Evolutionary conservation across 1,140 invertebrate genomes (phyloP).

Genomic region (Drosophila athabasca): DNA sequence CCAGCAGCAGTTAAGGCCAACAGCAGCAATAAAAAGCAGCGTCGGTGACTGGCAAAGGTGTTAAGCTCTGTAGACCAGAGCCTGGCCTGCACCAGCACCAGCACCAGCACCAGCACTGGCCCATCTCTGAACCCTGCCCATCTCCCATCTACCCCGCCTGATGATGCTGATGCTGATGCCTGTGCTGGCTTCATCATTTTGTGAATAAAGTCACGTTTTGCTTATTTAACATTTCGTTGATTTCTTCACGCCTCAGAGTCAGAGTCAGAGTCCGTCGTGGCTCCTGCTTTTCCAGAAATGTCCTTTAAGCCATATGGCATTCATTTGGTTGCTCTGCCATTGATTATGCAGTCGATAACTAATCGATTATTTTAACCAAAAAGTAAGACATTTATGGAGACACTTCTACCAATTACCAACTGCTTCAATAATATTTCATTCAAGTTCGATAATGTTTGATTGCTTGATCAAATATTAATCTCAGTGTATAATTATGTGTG

Average conservation of each 20-base stretch:
- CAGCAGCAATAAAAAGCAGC: slow-evolving; percentile 49
- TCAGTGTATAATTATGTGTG: too few relatives aligned
- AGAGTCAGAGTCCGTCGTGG: too few relatives aligned
- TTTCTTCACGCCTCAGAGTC: slow-evolving; percentile 23
- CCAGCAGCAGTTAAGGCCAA: slow-evolving; percentile 69
- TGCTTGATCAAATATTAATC: too few relatives aligned
- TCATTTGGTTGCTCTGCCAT: slow-evolving; percentile 40
- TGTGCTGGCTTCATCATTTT: slow-evolving; percentile 64
- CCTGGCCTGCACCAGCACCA: not conserved
- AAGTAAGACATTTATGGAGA: too few relatives aligned
- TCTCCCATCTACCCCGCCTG: too few relatives aligned
- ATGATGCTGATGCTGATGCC: slow-evolving; percentile 4
- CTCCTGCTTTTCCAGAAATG: slow-evolving; percentile 3
- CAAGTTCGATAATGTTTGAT: too few relatives aligned
- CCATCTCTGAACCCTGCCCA: too few relatives aligned
- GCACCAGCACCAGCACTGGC: too few relatives aligned
- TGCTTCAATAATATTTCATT: too few relatives aligned
- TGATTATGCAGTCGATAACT: slow-evolving; percentile 54
- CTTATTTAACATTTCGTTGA: slow-evolving; percentile 81
- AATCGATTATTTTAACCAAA: slow-evolving; percentile 23
- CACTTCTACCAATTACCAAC: too few relatives aligned
- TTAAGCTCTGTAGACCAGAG: slow-evolving; percentile 36
- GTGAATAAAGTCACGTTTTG: slow-evolving; percentile 79
- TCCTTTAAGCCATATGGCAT: slow-evolving; percentile 47
- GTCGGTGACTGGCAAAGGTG: slow-evolving; percentile 46